Evolutionary conservation across 2,888 invertebrate species (phyloP), one percentile per base, ranked within the genome.

Genomic region (Drosophila neotestacea): DNA sequence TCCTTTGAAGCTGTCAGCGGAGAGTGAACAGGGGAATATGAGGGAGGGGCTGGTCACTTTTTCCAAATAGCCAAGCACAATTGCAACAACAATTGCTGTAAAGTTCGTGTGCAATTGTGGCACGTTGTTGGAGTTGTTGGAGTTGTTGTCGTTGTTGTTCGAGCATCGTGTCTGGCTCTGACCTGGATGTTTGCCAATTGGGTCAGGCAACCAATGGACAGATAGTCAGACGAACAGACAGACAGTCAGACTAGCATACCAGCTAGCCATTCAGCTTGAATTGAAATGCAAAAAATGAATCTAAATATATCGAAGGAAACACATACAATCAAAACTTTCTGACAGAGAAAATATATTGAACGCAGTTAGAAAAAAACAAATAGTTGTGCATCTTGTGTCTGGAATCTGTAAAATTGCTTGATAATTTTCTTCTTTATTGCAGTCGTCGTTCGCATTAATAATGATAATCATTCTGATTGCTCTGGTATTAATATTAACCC

Each of bases 121-220:
- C 58, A 67, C 66, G 46, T 56, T 62, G 58, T 55, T 60, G 47
- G 9, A 42, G 44, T 32, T 13, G 51, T 59, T 59, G 54, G 47
- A 54, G 50, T 11, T 44, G 44, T 62, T 63, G 60, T 59, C 58
- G 42, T 16, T 48, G 52, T 63, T 68, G 48, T 42, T 42, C 22
- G 27, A 36, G 41, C 48, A 41, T 39, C 41, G 56, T 46, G 28
- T 56, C 56, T 46, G 46, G 16, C 38, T 36, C 66, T 79, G 76
- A 79, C 79, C 88, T 86, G 86, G 86, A 83, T 69, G 70, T 36
- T 54, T 81, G 90, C 86, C 86, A 86, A 90, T 76, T 85, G 84
- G 86, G 86, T 79, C 86, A 86, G 71, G 44, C 63, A 67, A 34
- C 27, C 28, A 9, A 52, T 36, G 44, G 42, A 46, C 60, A 64